Conservation (phyloP, 2,797 vertebrate genomes). For the Aplochiton taeniatus region DNA sequence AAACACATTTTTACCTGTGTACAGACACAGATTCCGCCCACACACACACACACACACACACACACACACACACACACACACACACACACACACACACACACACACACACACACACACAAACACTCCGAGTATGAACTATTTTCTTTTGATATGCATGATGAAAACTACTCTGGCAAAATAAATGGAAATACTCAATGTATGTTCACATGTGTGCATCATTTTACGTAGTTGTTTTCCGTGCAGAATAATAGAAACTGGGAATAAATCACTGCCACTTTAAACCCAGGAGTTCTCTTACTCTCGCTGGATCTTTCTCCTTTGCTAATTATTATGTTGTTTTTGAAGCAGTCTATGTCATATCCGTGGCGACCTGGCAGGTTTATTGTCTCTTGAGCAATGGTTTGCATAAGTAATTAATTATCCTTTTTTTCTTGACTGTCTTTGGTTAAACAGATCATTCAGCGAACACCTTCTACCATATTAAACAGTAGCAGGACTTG, state of each 20-base stretch:
- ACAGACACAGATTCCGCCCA: too few relatives aligned
- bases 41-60: neutral
- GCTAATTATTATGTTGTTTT: constrained; percentile 99
- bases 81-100: constrained; percentile 20
- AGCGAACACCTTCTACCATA: constrained; percentile 93
- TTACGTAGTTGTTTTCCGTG: constrained; percentile 55
- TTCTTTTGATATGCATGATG: constrained; percentile 4
- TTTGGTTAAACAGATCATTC: constrained; percentile 99
- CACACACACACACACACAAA: neutral
- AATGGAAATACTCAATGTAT: too few relatives aligned
- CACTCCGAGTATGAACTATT: constrained; percentile 22
- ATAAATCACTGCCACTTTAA: constrained; percentile 97
- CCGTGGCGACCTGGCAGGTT: constrained; percentile 99
- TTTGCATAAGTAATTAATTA: constrained; percentile 99
- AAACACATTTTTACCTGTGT: too few relatives aligned
- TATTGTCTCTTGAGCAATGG: constrained; percentile 99
- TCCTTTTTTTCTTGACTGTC: constrained; percentile 91
- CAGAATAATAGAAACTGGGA: constrained; percentile 75
- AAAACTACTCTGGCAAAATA: too few relatives aligned
- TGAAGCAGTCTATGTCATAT: constrained; percentile 99
- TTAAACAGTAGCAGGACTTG: constrained; percentile 84
- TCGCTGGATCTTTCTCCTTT: constrained; percentile 99
- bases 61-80: constrained; percentile 20
- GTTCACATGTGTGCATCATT: constrained; percentile 48
- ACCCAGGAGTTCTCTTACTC: constrained; percentile 97